A percentile compares a stretch with the other conserved stretches of the same genome.
Evolutionary conservation across 2,113 vertebrate genomes (phyloP).

Genomic region (Spea bombifrons): DNA sequence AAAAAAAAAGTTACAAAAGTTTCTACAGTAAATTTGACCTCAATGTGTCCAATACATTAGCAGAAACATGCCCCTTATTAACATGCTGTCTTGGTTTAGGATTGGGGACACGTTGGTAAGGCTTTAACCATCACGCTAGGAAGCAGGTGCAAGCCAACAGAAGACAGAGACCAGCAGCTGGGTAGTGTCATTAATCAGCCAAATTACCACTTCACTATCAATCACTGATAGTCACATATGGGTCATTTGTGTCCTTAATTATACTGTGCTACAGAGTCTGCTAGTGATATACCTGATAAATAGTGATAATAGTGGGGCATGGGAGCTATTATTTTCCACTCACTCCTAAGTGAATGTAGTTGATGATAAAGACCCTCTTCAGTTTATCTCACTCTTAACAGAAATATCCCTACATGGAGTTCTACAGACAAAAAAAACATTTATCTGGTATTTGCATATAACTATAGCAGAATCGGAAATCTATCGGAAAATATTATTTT

Average conservation of each 20-base stretch:
- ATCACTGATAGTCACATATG: slow-evolving; percentile 12
- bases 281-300: not conserved
- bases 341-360: not conserved
- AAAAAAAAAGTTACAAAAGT: no score
- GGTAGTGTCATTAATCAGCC: slow-evolving; percentile 4
- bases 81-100: not conserved
- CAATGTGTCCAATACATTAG: no score
- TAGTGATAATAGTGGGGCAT: not conserved
- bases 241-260: not conserved
- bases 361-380: not conserved
- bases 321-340: slow-evolving; percentile 16
- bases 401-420: no score
- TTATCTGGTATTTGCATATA: no score
- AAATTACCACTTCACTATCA: slow-evolving; percentile 19
- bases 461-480: no score
- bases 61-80: no score
- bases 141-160: slow-evolving; percentile 15
- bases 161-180: slow-evolving; percentile 19
- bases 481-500: no score
- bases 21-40: no score
- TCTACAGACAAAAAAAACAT: no score
- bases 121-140: no score
- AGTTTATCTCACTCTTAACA: slow-evolving; percentile 2
- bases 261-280: slow-evolving; percentile 6
- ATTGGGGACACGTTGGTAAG: not conserved